These are phyloP conservation scores for Hydropsyche tenuis DNA, from an alignment of 1,140 invertebrate species.

Conservation along the genomic window DNA sequence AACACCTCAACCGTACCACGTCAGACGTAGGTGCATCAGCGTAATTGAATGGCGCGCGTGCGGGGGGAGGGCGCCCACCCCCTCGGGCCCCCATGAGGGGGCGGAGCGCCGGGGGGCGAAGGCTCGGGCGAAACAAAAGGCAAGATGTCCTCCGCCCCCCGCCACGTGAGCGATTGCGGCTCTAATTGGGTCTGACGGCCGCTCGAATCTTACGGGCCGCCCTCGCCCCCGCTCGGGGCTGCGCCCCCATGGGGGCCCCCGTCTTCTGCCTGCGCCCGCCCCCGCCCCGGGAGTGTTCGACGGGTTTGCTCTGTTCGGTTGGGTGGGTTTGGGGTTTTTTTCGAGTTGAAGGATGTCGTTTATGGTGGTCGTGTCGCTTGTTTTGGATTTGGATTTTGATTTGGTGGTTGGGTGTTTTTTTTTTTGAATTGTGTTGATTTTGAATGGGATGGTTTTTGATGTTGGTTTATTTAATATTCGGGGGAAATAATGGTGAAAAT, in stretches of 20 bases:
- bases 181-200: constrained; percentile 64
- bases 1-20: neutral
- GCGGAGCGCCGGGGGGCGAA: neutral
- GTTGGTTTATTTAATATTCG: no score
- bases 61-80: neutral
- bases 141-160: constrained; percentile 51
- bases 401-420: no score
- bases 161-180: constrained; percentile 63
- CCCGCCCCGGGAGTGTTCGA: neutral
- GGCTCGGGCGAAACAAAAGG: constrained; percentile 27
- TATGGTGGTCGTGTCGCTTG: no score
- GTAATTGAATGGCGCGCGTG: constrained; percentile 45
- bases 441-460: no score
- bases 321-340: no score
- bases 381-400: no score
- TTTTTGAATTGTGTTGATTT: no score
- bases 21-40: constrained; percentile 45
- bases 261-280: neutral
- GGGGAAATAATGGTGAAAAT: no score
- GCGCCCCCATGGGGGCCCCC: neutral
- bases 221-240: constrained; percentile 43
- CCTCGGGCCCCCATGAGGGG: neutral
- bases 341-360: no score
- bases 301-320: no score
- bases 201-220: constrained; percentile 60